These are phyloP conservation scores for Tokudaia tokunoshimensis DNA, from an alignment of 2,797 vertebrate species.

Conservation along the genomic window DNA sequence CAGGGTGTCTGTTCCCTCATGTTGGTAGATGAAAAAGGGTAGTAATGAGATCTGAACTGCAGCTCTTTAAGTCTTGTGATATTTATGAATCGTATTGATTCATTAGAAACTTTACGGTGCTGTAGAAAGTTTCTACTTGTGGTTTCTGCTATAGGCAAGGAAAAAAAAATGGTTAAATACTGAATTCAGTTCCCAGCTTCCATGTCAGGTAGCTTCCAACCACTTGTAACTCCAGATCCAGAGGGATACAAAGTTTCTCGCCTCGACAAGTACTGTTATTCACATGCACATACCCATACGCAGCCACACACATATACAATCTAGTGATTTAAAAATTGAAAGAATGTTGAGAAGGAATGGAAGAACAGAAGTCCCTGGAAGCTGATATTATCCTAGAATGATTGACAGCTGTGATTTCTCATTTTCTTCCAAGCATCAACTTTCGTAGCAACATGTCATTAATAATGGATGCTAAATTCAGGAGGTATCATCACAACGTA, in stretches of 20 bases:
- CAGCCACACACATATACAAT: neutral
- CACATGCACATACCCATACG: neutral
- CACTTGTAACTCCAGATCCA: neutral
- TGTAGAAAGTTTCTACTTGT: conserved; percentile 26
- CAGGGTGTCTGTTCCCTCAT: neutral
- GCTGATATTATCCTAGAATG: conserved; percentile 25
- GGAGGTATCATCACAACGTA: neutral
- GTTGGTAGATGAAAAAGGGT: neutral
- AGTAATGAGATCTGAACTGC: neutral
- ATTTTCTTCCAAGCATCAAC: conserved; percentile 16
- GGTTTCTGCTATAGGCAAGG: conserved; percentile 18
- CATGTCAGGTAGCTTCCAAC: neutral
- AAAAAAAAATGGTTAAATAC: conserved; percentile 31
- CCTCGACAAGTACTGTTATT: neutral
- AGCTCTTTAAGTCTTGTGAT: neutral
- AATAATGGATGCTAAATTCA: conserved; percentile 15
- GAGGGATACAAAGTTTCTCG: neutral
- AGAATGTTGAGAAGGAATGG: conserved; percentile 17
- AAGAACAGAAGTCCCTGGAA: neutral
- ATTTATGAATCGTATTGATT: neutral
- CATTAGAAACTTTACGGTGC: conserved; percentile 19
- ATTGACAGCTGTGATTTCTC: conserved; percentile 14
- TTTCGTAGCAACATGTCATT: neutral
- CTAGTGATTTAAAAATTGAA: conserved; percentile 39
- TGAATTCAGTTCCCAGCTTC: neutral